Evolutionary conservation across 2,888 invertebrate species (phyloP), one percentile per base, ranked within the genome.

Genomic region (Cantharis rustica): DNA sequence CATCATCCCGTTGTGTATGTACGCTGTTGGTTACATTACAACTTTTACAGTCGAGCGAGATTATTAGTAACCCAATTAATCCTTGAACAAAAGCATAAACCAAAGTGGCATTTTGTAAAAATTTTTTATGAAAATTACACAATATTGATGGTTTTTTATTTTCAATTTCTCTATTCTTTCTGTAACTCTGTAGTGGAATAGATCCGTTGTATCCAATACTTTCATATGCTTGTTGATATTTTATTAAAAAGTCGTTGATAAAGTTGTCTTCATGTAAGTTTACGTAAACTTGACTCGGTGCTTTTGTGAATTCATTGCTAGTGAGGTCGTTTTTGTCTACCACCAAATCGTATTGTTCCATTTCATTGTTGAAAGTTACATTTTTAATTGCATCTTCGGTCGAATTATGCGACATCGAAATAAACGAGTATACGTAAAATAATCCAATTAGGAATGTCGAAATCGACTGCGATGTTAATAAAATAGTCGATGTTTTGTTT

Each of bases 51-150:
- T 83, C 77, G n/a, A 83, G 71, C 10, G 82, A 79, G 13, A 80
- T 79, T 61, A 81, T 83, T n/a, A 86, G 73, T n/a, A 87, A 73
- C 9, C 84, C 81, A 66, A 86, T 77, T 23, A 86, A 80, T 71
- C 85, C 86, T 73, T 87, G 86, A 16, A 85, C 63, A 75, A 86
- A 87, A 4, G 87, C 85, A 74, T 84, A 85, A 15, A 86, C 73
- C 16, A 87, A 77, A 78, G 87, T 79, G 17, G 85, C 82, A 76
- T 86, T 83, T 79, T 84, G 80, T 73, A 86, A 76, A 47, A 85
- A 84, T 15, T 80, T 79, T 69, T 82, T 77, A 26, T 82, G 79
- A 68, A 80, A 82, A 68, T 20, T 27, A 75, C 75, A 75, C 15
- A 27, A 31, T 31, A 20, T 66, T 3, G 13, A 17, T 61, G 16